A percentile compares a stretch with the other conserved stretches of the same genome.
phyloP scores from a whole-genome alignment of 2,888 invertebrate species.

The Ellobium chinense region DNA sequence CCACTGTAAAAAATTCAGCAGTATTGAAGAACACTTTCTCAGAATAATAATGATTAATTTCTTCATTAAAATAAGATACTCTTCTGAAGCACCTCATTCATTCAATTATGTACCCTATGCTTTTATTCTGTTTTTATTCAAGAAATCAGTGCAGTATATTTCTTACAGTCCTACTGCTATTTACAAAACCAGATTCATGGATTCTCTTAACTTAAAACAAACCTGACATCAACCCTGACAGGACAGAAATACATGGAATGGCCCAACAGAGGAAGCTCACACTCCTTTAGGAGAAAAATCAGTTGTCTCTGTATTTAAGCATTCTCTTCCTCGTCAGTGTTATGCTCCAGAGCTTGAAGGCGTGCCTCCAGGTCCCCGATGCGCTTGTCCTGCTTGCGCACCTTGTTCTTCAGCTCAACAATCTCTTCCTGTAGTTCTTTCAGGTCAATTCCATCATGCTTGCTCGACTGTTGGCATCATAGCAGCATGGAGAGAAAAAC shows the following conservation, averaged over 20 bases:
- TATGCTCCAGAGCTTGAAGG: constrained; percentile 57
- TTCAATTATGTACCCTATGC: too few species aligned
- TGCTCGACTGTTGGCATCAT: constrained; percentile 17
- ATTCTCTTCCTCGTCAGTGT: constrained; percentile 42
- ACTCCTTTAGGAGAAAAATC: background rate
- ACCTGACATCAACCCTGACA: too few species aligned
- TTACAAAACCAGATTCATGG: too few species aligned
- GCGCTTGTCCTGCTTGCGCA: constrained; percentile 66
- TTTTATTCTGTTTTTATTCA: too few species aligned
- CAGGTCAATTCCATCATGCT: constrained; percentile 20
- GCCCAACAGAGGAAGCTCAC: constrained; percentile 9
- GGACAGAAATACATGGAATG: constrained; percentile 14
- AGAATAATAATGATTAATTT: too few species aligned
- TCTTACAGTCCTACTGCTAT: too few species aligned
- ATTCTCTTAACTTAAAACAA: too few species aligned
- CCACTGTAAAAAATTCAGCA: too few species aligned
- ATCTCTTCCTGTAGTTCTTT: constrained; percentile 61
- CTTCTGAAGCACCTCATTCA: too few species aligned
- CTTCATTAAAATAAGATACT: too few species aligned
- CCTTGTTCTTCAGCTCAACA: constrained; percentile 61
- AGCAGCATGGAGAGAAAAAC: background rate
- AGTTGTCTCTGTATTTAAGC: background rate
- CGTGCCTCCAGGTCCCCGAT: constrained; percentile 64
- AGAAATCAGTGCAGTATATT: too few species aligned
- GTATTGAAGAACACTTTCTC: too few species aligned